Percentiles rank a stretch among this genome's conserved stretches.
These are phyloP conservation scores for Buphagus erythrorhynchus DNA, from an alignment of 2,797 vertebrate species.

Conservation along the genomic window DNA sequence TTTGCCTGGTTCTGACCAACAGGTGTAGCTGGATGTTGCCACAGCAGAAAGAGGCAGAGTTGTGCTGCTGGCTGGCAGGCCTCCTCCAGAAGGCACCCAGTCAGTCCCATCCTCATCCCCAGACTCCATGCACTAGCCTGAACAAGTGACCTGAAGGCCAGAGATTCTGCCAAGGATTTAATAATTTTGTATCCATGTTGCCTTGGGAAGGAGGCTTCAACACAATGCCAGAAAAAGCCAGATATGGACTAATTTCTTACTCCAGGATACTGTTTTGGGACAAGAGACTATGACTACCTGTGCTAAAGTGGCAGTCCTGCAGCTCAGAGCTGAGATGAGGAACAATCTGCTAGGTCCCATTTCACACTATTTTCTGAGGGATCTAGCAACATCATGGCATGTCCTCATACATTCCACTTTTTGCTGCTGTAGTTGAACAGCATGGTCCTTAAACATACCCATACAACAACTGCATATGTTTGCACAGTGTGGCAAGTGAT, in stretches of 20 bases:
- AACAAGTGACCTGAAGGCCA: background rate
- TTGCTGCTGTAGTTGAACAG: background rate
- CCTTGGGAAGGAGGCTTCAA: background rate
- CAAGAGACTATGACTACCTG: background rate
- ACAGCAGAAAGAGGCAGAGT: background rate
- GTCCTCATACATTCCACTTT: background rate
- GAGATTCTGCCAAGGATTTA: background rate
- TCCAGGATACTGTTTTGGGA: background rate
- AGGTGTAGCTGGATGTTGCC: background rate
- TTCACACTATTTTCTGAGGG: background rate
- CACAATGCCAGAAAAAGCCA: background rate
- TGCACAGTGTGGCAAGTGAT: background rate
- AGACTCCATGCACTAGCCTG: background rate
- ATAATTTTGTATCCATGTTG: background rate
- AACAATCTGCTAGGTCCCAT: background rate
- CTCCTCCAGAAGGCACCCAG: background rate
- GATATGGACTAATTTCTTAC: background rate
- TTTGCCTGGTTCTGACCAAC: background rate
- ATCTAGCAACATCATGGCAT: background rate
- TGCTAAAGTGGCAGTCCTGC: background rate
- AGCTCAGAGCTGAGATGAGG: background rate
- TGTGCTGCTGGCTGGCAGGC: background rate
- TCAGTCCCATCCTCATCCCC: background rate
- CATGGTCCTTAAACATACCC: background rate
- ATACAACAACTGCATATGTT: background rate